Evolutionary conservation across 2,797 vertebrate species (phyloP).

Genomic region (Sebastes steindachneri): DNA sequence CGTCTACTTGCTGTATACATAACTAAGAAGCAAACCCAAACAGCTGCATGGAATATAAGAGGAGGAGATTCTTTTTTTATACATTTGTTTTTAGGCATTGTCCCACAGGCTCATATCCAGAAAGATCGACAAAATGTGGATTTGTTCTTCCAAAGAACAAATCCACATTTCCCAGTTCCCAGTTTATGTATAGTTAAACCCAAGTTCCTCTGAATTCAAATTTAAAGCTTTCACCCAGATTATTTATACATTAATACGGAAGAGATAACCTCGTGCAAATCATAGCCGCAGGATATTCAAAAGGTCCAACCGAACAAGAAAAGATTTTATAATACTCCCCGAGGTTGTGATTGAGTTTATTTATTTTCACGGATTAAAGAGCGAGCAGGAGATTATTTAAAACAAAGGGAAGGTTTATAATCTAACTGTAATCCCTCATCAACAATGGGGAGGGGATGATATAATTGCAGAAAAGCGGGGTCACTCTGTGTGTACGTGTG

Average conservation of each 20-base stretch:
- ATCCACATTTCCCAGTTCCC: neutral
- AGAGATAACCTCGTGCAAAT: neutral
- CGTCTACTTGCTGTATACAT: neutral
- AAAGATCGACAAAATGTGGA: neutral
- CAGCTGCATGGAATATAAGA: neutral
- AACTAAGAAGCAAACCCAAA: neutral
- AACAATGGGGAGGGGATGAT: constrained; percentile 32
- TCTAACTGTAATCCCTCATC: constrained; percentile 70
- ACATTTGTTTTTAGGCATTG: neutral
- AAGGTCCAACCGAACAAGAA: neutral
- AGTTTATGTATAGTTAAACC: neutral
- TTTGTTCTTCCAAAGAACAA: neutral
- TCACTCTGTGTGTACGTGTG: constrained; percentile 7
- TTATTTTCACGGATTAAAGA: constrained; percentile 72
- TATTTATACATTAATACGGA: neutral
- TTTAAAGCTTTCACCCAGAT: neutral
- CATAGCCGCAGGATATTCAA: neutral
- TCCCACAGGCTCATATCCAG: neutral
- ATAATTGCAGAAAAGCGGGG: constrained; percentile 34
- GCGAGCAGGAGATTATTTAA: constrained; percentile 60
- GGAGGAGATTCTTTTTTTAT: neutral
- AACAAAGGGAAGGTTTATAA: constrained; percentile 65
- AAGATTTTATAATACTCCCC: neutral
- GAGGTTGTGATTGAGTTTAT: constrained; percentile 45
- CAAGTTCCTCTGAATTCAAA: neutral